Evolutionary conservation across 2,113 vertebrate genomes (phyloP), one percentile per base, ranked within the genome.

Genomic region (Gnathonemus echidnorhynchus): DNA sequence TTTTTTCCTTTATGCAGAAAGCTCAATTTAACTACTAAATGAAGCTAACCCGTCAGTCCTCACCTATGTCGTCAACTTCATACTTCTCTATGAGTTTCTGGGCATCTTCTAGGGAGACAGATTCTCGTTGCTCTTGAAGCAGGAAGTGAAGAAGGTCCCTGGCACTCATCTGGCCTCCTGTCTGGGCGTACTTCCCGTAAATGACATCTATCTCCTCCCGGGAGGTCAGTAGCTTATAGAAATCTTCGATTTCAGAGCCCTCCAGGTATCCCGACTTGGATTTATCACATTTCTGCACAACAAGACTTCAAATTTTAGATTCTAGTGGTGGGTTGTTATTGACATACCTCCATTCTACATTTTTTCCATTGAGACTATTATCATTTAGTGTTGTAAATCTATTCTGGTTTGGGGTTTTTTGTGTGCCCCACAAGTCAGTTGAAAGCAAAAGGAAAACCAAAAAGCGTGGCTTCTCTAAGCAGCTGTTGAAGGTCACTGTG

Each of bases 181-280:
- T 93, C 89, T 94, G 93, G 0, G 97, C 95, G 0, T 97, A 98
- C 58, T 91, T 90, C 0, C 85, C 90, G 2, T 97, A 99, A 92
- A 98, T 96, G 0, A 90, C 92, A 27, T 96, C 94, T 0, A 99
- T 97, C 94, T 99, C 98, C 0, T 94, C 94, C 21, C 98, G 95
- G 35, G 97, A 91, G 24, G 98, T 99, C 94, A 99, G 93, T 88
- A 97, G 95, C 92, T 96, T 95, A 89, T 99, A 99, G 95, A 99
- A 98, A 74, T 93, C 92, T 89, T 97, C 94, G 0, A 99, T 97
- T 95, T 99, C 98, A 15, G 96, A 94, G 1, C 97, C 97, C 85
- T 97, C 95, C 92, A 99, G 94, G 77, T 95, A 95, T 88, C 98
- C 97, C 2, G 97, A 96, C 83, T 96, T 95, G 77, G 98, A 98